Evolutionary conservation across 2,888 invertebrate genomes (phyloP), one percentile per base, ranked within the genome.

Genomic region (Heterodera filipjevi): DNA sequence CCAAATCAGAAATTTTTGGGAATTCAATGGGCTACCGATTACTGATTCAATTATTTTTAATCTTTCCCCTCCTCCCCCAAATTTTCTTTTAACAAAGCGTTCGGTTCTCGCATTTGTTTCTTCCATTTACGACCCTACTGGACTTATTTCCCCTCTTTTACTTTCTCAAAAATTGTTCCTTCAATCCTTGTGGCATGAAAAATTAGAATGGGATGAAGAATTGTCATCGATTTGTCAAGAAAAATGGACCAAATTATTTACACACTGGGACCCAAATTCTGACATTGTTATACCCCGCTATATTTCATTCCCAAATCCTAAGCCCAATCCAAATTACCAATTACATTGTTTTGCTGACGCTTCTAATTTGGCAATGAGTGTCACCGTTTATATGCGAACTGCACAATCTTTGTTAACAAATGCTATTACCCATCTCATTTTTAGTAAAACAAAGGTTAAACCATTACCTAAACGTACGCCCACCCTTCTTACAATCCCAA

Each of bases 111-210:
- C 70, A 0, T 27, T 35, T 12, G 27, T 71, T 66, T 80, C 82
- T 1, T 35, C 33, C 1, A 19, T 73, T 30, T 81, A 70, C 53
- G 82, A 81, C 66, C 81, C 81, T 1, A 12, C 68, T 0, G 81
- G 81, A 76, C n/a, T 74, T 0, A n/a, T 81, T 0, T 19, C 35
- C 30, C 81, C 81, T 2, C 3, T 75, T 3, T 14, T 77, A 0
- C 27, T 81, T 0, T 39, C 59, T 10, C n/a, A 53, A 3, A 81
- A 81, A 44, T 32, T 22, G 22, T 66, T 77, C 32, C 30, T 81
- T 1, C 81, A 80, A 49, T 1, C 16, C 22, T 12, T 80, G n/a
- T 80, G 81, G 77, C n/a, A 1, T 14, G 19, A 30, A 35, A 53
- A 53, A 2, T 33, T 64, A 39, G 66, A 32, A 10, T 81, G 81